Conservation (phyloP, 2,797 vertebrate genomes). For the Cephalopachus bancanus region DNA sequence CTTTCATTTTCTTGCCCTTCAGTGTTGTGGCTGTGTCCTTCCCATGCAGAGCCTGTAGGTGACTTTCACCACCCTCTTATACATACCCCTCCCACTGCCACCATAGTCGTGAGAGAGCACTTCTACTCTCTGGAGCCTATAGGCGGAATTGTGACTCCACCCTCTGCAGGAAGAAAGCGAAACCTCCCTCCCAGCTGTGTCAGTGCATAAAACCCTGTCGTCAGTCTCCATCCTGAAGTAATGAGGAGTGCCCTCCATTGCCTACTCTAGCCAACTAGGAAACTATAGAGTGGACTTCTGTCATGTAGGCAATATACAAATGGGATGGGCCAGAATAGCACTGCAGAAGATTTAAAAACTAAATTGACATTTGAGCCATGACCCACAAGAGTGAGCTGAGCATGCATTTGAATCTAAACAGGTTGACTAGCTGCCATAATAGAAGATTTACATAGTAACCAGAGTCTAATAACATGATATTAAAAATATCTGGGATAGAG, state of each 20-base stretch:
- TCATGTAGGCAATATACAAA: not conserved
- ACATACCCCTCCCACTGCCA: not conserved
- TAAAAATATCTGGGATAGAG: not conserved
- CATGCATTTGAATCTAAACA: not conserved
- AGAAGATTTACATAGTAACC: not conserved
- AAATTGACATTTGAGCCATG: not conserved
- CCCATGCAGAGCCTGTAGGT: not conserved
- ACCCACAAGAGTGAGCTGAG: not conserved
- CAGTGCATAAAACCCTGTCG: not conserved
- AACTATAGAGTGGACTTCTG: not conserved
- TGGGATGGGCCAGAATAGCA: not conserved
- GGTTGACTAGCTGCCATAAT: not conserved
- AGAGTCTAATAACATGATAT: not conserved
- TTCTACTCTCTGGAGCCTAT: not conserved
- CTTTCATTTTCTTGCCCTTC: not conserved
- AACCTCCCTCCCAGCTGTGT: not conserved
- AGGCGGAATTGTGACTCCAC: not conserved
- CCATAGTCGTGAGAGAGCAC: fast-evolving
- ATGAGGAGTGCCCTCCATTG: not conserved
- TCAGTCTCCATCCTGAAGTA: not conserved
- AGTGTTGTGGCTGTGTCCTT: not conserved
- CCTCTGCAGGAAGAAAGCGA: not conserved
- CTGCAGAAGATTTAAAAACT: not conserved
- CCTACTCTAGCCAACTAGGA: not conserved
- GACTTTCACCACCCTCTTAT: not conserved